A percentile compares a stretch with the other conserved stretches of the same genome.
phyloP scores from a whole-genome alignment of 2,113 vertebrate genomes.

The Thermophis baileyi region DNA sequence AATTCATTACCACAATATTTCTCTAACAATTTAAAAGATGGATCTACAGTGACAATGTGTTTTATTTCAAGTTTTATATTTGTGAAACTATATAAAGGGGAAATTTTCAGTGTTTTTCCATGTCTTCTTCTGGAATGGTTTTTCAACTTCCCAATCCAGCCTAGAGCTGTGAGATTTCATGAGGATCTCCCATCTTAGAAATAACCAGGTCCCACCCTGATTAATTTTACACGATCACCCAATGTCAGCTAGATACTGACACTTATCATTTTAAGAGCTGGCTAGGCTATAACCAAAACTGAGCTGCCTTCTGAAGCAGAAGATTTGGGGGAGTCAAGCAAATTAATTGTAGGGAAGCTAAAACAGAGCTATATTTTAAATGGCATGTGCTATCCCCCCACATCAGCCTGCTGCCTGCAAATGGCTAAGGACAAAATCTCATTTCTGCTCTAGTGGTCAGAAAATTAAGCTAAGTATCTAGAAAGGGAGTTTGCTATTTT shows the following conservation, averaged over 20 bases:
- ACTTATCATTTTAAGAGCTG: background rate
- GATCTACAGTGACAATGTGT: slow-evolving; percentile 26
- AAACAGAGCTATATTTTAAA: background rate
- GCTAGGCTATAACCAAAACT: background rate
- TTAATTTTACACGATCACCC: background rate
- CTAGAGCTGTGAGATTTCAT: background rate
- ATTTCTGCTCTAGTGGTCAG: background rate
- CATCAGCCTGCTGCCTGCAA: background rate
- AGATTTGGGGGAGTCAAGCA: background rate
- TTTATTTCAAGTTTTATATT: background rate
- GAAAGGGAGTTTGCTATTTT: background rate
- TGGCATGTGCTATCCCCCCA: background rate
- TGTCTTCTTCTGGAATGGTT: background rate
- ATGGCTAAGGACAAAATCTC: background rate
- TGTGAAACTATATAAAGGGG: background rate
- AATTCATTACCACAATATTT: slow-evolving; percentile 1
- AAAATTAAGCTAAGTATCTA: background rate
- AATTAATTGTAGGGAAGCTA: background rate
- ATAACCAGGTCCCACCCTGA: background rate
- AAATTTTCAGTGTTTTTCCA: background rate
- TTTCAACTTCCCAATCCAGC: background rate
- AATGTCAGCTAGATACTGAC: background rate
- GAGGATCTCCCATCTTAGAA: background rate
- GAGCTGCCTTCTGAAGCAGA: background rate
- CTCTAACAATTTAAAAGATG: slow-evolving; percentile 28